Percentiles rank a stretch among this genome's conserved stretches.
Evolutionary conservation across 2,113 vertebrate genomes (phyloP).

Genomic region (Galbula dea): DNA sequence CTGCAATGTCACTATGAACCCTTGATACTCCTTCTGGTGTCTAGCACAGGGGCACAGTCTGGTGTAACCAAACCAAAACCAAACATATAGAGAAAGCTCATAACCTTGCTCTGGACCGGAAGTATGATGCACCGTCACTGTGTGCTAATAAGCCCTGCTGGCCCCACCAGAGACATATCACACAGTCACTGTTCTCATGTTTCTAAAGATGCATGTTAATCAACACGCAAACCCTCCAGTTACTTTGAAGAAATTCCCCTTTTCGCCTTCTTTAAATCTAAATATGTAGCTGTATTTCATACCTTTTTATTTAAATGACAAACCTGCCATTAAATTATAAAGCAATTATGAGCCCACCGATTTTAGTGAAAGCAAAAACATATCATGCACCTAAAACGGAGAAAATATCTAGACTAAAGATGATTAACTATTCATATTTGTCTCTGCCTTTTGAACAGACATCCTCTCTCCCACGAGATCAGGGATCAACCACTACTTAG

Average conservation of each 20-base stretch:
- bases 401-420: not conserved
- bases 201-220: not conserved
- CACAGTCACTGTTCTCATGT: not conserved
- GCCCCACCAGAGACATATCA: not conserved
- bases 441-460: slow-evolving; percentile 16
- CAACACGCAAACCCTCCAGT: not conserved
- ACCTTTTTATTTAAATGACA: not conserved
- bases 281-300: not conserved
- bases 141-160: not conserved
- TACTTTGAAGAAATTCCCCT: not conserved
- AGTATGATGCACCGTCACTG: not conserved
- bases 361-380: not conserved
- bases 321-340: not conserved
- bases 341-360: not conserved
- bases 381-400: not conserved
- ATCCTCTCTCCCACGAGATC: slow-evolving; percentile 10
- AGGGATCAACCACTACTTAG: slow-evolving; percentile 28
- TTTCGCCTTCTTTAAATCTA: not conserved
- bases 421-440: slow-evolving; percentile 27
- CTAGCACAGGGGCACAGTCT: not conserved
- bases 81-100: accelerated
- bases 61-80: not conserved
- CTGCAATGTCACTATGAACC: not conserved
- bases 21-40: not conserved
- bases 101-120: not conserved